These are phyloP conservation scores for Aleadryas rufinucha DNA, from an alignment of 2,113 vertebrate genomes.

Conservation along the genomic window DNA sequence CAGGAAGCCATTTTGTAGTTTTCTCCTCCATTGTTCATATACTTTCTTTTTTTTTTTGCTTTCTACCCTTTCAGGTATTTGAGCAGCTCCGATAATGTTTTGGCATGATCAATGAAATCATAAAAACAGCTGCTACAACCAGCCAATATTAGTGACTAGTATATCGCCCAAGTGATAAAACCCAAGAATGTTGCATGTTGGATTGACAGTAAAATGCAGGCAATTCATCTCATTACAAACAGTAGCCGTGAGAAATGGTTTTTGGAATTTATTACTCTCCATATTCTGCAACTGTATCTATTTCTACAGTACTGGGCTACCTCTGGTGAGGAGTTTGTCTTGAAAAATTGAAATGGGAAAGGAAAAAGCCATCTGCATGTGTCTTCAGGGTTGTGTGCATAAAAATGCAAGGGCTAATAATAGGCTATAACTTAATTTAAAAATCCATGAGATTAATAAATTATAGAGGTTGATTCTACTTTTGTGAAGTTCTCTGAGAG, in stretches of 20 bases:
- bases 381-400: background rate
- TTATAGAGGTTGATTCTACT: background rate
- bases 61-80: background rate
- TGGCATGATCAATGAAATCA: background rate
- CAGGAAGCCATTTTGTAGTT: background rate
- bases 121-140: background rate
- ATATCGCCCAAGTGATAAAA: background rate
- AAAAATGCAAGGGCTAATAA: background rate
- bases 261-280: background rate
- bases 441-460: background rate
- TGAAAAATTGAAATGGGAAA: background rate
- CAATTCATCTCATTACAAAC: background rate
- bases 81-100: background rate
- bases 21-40: background rate
- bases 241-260: accelerated
- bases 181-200: background rate
- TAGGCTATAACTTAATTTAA: background rate
- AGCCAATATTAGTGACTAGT: background rate
- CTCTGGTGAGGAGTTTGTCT: background rate
- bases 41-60: background rate
- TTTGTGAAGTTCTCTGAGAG: background rate
- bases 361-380: background rate
- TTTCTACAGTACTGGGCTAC: background rate
- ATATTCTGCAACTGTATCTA: background rate
- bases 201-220: background rate